Base-by-base conservation (phyloP, 2,113 vertebrate genomes). In the Polyodon spathula region DNA sequence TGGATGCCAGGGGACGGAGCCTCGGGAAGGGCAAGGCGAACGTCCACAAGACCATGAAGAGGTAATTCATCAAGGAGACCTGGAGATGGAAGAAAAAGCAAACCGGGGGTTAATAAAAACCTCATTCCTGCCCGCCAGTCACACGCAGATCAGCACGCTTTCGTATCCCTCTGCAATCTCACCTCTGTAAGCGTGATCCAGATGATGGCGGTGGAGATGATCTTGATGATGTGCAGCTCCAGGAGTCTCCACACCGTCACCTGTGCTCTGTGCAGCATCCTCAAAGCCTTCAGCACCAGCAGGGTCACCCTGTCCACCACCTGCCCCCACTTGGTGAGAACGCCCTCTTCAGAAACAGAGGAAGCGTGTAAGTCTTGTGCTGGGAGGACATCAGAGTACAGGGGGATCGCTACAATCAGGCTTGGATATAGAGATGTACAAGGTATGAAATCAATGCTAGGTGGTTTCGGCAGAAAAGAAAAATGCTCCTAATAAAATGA, bases 121-220 rank as follows among this genome's bases (percentile, higher is more conserved):
- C 44, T 27, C 16, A 17, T 11, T 3, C 14, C 38, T 27, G 27
- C 27, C 27, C 27, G 27, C 27, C 27, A 27, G 27, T 3, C 27
- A 27, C 27, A 27, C 27, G 4, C 9, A 2, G 37, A 48, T 3
- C 16, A 39, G 4, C 12, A 52, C 37, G 11, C 12, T n/a, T 43
- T 38, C 14, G 42, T 38, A n/a, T 38, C 9, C 38, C 39, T 51
- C 1, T 4, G 11, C 37, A 59, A 43, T 40, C 71, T 42, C 37
- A 87, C 89, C 86, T 87, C 88, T 60, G 84, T 69, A 53, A 87
- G 64, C 0, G 77, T 78, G 61, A 88, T 83, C 86, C 86, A 84
- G 66, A 88, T 74, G 66, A 85, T 82, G 53, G 68, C 76, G 0
- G 76, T 66, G 1, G 84, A 81, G 12, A 81, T 71, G 0, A 87